These are phyloP conservation scores for Brachyopa scutellaris DNA, from an alignment of 2,888 invertebrate species.

Conservation along the genomic window DNA sequence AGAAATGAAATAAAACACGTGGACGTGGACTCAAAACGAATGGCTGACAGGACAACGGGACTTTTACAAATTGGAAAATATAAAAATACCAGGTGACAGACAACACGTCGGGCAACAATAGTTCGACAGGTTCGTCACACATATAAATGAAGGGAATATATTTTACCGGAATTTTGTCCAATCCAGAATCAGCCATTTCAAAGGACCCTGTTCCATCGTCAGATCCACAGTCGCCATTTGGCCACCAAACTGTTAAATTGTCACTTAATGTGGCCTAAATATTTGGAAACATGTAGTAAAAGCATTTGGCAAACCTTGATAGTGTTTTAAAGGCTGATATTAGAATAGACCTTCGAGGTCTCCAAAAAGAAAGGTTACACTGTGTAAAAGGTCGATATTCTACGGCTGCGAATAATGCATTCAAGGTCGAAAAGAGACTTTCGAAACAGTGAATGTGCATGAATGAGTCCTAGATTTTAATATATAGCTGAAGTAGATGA, in stretches of 20 bases:
- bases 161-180: constrained; percentile 25
- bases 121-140: background rate
- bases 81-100: background rate
- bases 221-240: background rate
- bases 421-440: too few species aligned
- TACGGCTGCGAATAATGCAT: too few species aligned
- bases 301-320: background rate
- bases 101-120: background rate
- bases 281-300: constrained; percentile 5
- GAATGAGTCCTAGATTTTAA: too few species aligned
- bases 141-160: background rate
- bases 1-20: background rate
- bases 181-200: constrained; percentile 15
- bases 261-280: constrained; percentile 43
- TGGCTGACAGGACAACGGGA: constrained; percentile 1
- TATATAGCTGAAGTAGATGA: too few species aligned
- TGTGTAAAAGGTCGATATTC: too few species aligned
- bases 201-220: constrained; percentile 10
- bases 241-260: constrained; percentile 35
- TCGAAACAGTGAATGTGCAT: too few species aligned
- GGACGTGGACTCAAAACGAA: background rate
- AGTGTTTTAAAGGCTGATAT: too few species aligned
- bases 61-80: background rate
- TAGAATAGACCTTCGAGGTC: too few species aligned
- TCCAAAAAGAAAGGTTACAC: too few species aligned